A percentile compares a stretch with the other conserved stretches of the same genome.
Evolutionary conservation across 2,888 invertebrate genomes (phyloP).

Genomic region (Aphelenchoides bicaudatus): DNA sequence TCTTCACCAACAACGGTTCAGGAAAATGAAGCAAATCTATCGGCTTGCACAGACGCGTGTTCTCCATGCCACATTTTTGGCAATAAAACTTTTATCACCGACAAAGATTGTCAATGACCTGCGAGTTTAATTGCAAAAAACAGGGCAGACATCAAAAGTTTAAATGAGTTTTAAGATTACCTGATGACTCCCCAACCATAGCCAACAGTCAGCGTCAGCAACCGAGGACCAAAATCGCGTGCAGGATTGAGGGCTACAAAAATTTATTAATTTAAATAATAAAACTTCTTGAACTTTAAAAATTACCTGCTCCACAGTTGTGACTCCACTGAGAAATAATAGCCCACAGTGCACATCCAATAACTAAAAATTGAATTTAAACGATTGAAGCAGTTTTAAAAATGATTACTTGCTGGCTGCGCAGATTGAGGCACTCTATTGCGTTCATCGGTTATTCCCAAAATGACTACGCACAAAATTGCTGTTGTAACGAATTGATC

Average conservation of each 20-base stretch:
- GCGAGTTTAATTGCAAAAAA: too few relatives aligned
- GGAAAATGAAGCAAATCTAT: too few relatives aligned
- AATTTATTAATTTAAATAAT: too few relatives aligned
- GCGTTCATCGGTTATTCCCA: conserved; percentile 44
- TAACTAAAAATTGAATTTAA: too few relatives aligned
- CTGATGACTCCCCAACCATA: conserved; percentile 44
- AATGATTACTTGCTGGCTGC: conserved; percentile 46
- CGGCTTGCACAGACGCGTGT: too few relatives aligned
- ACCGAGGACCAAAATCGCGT: conserved; percentile 49
- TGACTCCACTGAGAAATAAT: conserved; percentile 37
- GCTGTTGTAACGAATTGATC: conserved; percentile 61
- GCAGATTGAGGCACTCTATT: conserved; percentile 41
- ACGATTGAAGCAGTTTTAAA: too few relatives aligned
- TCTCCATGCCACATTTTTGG: too few relatives aligned
- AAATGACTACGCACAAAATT: conserved; percentile 45
- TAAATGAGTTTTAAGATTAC: conserved; percentile 18
- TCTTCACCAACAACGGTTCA: too few relatives aligned
- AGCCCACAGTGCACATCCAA: conserved; percentile 47
- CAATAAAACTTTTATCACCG: too few relatives aligned
- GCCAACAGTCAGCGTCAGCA: conserved; percentile 42
- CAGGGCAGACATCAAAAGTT: too few relatives aligned
- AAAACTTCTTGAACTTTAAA: conserved; percentile 16
- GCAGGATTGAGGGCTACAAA: too few relatives aligned
- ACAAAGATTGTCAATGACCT: too few relatives aligned
- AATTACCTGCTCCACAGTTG: conserved; percentile 39